Evolutionary conservation across 2,113 vertebrate genomes (phyloP).

Genomic region (Anguilla rostrata): DNA sequence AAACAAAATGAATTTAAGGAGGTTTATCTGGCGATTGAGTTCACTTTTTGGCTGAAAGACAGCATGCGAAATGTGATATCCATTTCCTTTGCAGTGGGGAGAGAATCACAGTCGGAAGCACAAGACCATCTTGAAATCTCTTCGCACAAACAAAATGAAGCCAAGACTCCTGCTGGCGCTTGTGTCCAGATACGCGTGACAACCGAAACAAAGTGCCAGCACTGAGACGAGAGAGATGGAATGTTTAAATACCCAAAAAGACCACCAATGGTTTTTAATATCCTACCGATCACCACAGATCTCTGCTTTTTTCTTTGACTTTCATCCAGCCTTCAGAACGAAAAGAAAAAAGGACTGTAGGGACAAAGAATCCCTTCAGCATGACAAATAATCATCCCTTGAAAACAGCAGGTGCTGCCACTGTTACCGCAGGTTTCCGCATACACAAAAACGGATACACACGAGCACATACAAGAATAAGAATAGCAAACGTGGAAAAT

Average conservation of each 20-base stretch:
- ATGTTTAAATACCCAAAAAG: background rate
- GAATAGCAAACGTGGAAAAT: background rate
- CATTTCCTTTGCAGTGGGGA: background rate
- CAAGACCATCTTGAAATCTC: background rate
- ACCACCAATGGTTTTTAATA: background rate
- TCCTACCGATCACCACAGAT: background rate
- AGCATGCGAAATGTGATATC: slow-evolving; percentile 3
- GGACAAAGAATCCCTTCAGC: background rate
- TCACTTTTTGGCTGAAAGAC: background rate
- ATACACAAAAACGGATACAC: background rate
- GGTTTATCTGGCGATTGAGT: background rate
- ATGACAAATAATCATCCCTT: background rate
- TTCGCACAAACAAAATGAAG: background rate
- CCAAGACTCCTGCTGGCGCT: background rate
- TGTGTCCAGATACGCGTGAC: background rate
- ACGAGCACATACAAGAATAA: background rate
- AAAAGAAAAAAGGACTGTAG: background rate
- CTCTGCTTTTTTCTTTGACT: background rate
- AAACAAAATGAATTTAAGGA: background rate
- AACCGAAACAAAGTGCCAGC: background rate
- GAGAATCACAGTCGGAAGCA: background rate
- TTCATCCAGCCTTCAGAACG: background rate
- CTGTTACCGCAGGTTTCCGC: background rate
- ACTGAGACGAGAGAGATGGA: background rate
- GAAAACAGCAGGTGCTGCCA: background rate